Evolutionary conservation across 2,797 vertebrate species (phyloP).

Genomic region (Urocyon cinereoargenteus): DNA sequence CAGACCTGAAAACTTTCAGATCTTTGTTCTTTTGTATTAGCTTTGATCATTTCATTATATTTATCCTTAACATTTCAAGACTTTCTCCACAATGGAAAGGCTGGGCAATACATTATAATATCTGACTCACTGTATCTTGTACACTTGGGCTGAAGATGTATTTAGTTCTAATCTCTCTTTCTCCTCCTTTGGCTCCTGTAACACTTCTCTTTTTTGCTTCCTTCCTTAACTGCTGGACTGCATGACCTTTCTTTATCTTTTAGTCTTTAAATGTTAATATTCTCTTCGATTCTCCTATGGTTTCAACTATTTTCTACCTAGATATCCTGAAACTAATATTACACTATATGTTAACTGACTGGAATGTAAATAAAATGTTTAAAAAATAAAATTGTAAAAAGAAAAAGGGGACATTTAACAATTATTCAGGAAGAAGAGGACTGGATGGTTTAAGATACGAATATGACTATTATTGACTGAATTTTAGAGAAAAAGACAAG

Average conservation of each 20-base stretch:
- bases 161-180: background rate
- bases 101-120: background rate
- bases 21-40: constrained; percentile 9
- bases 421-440: background rate
- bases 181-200: background rate
- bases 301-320: background rate
- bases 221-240: background rate
- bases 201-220: background rate
- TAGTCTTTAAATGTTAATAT: background rate
- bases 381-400: background rate
- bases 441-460: background rate
- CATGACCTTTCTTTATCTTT: background rate
- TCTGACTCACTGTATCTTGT: background rate
- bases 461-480: background rate
- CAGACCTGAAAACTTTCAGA: constrained; percentile 4
- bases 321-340: background rate
- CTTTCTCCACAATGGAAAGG: background rate
- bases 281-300: background rate
- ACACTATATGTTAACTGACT: background rate
- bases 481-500: background rate
- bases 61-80: constrained; percentile 3
- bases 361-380: background rate
- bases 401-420: background rate
- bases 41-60: constrained; percentile 36
- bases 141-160: background rate